These are phyloP conservation scores for Eulithis testata DNA, from an alignment of 2,888 invertebrate species.

Conservation along the genomic window DNA sequence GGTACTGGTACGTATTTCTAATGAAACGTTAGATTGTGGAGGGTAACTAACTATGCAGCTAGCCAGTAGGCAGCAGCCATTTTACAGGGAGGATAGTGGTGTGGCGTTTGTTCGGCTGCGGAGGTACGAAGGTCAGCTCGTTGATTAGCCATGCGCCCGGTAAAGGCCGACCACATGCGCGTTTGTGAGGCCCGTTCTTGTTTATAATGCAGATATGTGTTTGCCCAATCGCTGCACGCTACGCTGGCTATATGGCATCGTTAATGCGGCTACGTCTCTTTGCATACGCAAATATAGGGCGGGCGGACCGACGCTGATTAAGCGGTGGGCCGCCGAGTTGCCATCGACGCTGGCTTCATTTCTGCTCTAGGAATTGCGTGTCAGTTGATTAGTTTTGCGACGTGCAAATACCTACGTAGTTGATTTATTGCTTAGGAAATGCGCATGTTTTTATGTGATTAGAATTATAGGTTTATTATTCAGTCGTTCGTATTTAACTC, in stretches of 20 bases:
- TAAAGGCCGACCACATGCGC: slow-evolving; percentile 83
- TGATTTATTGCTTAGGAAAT: slow-evolving; percentile 35
- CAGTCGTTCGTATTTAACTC: too few relatives aligned
- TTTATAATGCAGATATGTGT: slow-evolving; percentile 86
- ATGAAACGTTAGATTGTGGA: slow-evolving; percentile 44
- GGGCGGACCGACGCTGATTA: slow-evolving; percentile 81
- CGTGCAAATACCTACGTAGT: slow-evolving; percentile 42
- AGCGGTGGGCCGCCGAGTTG: slow-evolving; percentile 68
- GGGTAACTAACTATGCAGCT: slow-evolving; percentile 45
- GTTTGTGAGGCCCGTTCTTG: slow-evolving; percentile 82
- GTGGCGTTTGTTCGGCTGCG: slow-evolving; percentile 70
- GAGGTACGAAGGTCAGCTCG: slow-evolving; percentile 75
- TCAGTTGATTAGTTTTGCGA: slow-evolving; percentile 71
- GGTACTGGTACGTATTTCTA: slow-evolving; percentile 36
- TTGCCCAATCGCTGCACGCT: slow-evolving; percentile 84
- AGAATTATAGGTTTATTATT: background rate
- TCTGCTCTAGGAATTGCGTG: slow-evolving; percentile 68
- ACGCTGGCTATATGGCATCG: slow-evolving; percentile 84
- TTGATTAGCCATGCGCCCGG: slow-evolving; percentile 80
- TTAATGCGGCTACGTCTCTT: slow-evolving; percentile 84
- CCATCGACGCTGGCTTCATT: slow-evolving; percentile 71
- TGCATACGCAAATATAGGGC: slow-evolving; percentile 85
- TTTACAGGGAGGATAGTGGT: slow-evolving; percentile 58
- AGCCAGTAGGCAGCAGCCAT: slow-evolving; percentile 43
- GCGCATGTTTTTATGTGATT: slow-evolving; percentile 28